Conservation (phyloP, 2,888 invertebrate species). For the Diaphora mendica region DNA sequence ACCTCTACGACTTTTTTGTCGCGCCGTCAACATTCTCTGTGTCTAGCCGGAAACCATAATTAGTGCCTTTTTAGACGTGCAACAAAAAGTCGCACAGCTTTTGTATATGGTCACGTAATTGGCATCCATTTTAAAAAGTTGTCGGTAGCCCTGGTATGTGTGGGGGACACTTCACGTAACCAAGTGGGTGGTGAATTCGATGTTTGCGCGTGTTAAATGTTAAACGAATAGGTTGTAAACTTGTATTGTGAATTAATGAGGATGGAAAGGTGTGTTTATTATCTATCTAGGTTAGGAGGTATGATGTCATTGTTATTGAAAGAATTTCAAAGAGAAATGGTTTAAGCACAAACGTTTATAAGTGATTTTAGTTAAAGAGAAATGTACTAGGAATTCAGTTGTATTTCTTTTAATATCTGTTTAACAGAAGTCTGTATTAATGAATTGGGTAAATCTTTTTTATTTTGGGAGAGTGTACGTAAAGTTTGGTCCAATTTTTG, state of each 20-base stretch:
- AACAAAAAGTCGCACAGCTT: slow-evolving; percentile 57
- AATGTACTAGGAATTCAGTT: too few species aligned
- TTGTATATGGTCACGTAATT: slow-evolving; percentile 62
- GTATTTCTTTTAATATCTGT: too few species aligned
- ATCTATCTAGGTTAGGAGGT: slow-evolving; percentile 5
- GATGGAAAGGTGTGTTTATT: slow-evolving; percentile 16
- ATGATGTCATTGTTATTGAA: not conserved
- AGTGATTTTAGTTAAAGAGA: not conserved
- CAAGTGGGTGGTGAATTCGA: slow-evolving; percentile 43
- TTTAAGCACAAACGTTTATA: not conserved
- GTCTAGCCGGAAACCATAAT: slow-evolving; percentile 62
- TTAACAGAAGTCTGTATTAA: not conserved
- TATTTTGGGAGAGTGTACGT: too few species aligned
- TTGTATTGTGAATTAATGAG: slow-evolving; percentile 25
- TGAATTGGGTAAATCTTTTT: too few species aligned
- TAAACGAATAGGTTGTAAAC: slow-evolving; percentile 18
- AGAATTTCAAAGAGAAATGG: not conserved
- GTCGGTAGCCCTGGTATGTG: slow-evolving; percentile 39
- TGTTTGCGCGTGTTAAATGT: slow-evolving; percentile 16
- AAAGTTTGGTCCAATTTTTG: too few species aligned
- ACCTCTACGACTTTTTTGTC: slow-evolving; percentile 63
- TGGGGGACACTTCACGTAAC: slow-evolving; percentile 35
- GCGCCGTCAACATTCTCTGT: slow-evolving; percentile 53
- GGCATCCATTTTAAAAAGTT: slow-evolving; percentile 54
- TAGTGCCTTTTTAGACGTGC: slow-evolving; percentile 60